Conservation (phyloP, 1,140 invertebrate species). For the Drosophila nikananu region DNA sequence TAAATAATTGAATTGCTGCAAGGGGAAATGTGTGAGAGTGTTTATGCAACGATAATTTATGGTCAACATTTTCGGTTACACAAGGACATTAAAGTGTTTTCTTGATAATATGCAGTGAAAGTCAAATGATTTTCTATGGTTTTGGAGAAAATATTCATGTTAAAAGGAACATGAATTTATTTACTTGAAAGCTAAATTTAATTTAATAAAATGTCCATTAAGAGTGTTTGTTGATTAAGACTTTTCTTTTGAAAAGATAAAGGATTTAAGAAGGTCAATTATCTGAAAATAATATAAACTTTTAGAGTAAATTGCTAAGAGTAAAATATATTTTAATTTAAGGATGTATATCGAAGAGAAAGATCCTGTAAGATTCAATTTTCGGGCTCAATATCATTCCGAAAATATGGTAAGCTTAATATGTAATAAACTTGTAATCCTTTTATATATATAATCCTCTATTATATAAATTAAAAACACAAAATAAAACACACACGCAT, state of each 20-base stretch:
- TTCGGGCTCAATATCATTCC: no score
- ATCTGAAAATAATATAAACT: no score
- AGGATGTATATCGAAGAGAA: no score
- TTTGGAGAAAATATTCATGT: background rate
- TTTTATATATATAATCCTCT: no score
- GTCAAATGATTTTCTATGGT: background rate
- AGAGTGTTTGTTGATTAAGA: no score
- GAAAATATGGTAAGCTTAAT: no score
- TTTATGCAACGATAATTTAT: constrained; percentile 20
- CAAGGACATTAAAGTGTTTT: constrained; percentile 6
- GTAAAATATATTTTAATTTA: no score
- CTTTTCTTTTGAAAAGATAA: no score
- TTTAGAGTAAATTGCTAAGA: no score
- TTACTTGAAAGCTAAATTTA: background rate
- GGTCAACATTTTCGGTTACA: constrained; percentile 7
- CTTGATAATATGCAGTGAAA: background rate
- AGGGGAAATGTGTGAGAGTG: background rate
- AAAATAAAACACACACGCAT: background rate
- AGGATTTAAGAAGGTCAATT: no score
- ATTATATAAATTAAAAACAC: background rate
- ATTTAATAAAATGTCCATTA: background rate
- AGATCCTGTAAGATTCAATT: no score
- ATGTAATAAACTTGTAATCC: no score
- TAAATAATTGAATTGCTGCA: constrained; percentile 37
- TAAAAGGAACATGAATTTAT: background rate